phyloP scores from a whole-genome alignment of 2,797 vertebrate genomes.

The Emydoidea blandingii region DNA sequence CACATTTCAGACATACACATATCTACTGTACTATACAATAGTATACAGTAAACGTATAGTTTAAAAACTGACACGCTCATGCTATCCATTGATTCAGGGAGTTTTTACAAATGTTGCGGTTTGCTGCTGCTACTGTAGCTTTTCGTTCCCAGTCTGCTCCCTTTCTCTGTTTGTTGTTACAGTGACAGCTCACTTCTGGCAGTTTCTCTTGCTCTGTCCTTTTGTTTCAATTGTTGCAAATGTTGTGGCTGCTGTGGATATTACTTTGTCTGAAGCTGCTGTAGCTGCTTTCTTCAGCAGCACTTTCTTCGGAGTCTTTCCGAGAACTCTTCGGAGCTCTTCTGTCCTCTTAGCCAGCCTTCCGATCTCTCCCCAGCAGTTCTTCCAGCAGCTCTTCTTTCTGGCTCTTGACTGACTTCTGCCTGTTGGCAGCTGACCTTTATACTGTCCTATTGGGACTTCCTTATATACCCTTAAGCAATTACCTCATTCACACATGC shows the following conservation, averaged over 20 bases:
- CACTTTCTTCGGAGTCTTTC: neutral
- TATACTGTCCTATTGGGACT: neutral
- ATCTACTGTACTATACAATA: neutral
- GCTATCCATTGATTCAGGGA: neutral
- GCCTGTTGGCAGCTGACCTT: neutral
- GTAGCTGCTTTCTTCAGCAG: neutral
- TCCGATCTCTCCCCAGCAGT: neutral
- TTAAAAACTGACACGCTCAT: neutral
- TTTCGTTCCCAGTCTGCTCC: neutral
- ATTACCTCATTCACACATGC: neutral
- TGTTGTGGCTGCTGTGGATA: neutral
- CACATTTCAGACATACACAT: neutral
- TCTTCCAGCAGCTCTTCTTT: neutral
- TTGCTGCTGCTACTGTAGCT: neutral
- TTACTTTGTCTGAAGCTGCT: neutral
- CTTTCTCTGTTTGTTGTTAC: neutral
- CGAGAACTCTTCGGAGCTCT: too few relatives aligned
- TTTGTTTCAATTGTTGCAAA: neutral
- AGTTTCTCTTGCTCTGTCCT: neutral
- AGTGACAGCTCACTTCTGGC: too few relatives aligned
- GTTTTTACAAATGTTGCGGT: neutral
- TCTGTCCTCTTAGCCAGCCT: too few relatives aligned
- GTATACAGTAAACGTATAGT: neutral
- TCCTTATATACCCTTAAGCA: neutral
- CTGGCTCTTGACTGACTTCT: neutral